Evolutionary conservation across 1,140 invertebrate species (phyloP), one percentile per base, ranked within the genome.

Genomic region (Archivesica marissinica): DNA sequence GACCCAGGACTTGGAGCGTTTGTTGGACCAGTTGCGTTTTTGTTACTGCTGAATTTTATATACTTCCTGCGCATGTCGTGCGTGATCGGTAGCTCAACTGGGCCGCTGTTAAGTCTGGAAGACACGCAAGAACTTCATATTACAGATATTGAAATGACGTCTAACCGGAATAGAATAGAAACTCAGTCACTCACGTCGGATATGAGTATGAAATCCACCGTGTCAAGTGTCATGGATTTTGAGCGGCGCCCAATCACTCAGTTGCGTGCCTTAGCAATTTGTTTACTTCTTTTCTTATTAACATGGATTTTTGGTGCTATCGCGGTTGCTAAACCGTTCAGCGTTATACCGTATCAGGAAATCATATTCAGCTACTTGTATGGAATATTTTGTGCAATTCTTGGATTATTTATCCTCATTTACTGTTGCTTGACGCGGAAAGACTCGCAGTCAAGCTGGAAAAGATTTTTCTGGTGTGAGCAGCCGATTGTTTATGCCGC

Each of bases 381-480:
- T 90, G 96, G 96, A 0, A 91, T 96, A 11, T 96, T 96, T 35
- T 95, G 96, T 0, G 95, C 95, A 33, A 94, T 96, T 17, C 94
- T 98, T 64, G 97, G 97, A 0, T 94, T 96, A n/a, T 98, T 98
- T 91, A 96, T 97, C 33, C 92, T 98, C 15, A 95, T 97, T 59
- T 98, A 97, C 92, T 98, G 97, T 91, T 97, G 97, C 70, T 95
- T 98, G 44, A 96, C 96, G 0, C 94, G 97, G 30, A 97, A 96
- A 85, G 97, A 98, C 93, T 96, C 98, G 0, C 94, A 97, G 70
- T 86, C 90, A 17, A 93, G 89, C 80, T 92, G 92, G 90, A 91
- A 89, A 64, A 80, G 90, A n/a, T 91, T 88, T 41, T 90, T 90
- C 68, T 86, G 86, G 0, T 92, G 89, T 87, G 89, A 89, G 33